Percentiles rank a stretch among this genome's conserved stretches.
These are phyloP conservation scores for Sylvilagus floridanus DNA, from an alignment of 2,797 vertebrate genomes.

Conservation along the genomic window DNA sequence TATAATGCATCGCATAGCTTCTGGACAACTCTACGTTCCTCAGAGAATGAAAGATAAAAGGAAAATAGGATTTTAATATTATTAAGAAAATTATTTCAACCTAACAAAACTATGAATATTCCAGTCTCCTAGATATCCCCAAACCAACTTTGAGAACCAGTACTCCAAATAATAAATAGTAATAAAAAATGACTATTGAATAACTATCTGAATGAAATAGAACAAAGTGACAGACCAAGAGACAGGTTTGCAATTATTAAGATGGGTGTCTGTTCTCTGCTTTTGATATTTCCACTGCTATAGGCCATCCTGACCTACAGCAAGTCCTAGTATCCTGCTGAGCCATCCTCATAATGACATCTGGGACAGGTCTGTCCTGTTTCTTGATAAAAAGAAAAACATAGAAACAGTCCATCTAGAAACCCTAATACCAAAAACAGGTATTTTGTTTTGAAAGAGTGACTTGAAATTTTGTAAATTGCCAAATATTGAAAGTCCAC, in stretches of 20 bases:
- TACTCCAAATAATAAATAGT: not conserved
- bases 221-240: not conserved
- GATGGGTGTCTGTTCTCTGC: not conserved
- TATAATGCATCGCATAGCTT: not conserved
- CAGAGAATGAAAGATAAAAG: constrained; percentile 17
- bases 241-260: constrained; percentile 2
- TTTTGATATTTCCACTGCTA: not conserved
- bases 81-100: constrained; percentile 56
- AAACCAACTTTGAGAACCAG: constrained; percentile 39
- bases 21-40: constrained; percentile 24
- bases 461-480: constrained; percentile 28
- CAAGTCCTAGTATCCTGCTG: not conserved
- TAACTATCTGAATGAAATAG: not conserved
- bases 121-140: not conserved
- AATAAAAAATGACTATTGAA: not conserved
- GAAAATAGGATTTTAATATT: constrained; percentile 14
- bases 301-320: not conserved
- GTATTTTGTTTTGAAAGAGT: constrained; percentile 59
- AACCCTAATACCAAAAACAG: not conserved
- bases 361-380: not conserved
- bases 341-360: not conserved
- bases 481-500: not conserved
- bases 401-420: not conserved
- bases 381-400: not conserved
- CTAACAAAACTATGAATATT: not conserved